Evolutionary conservation across 2,888 invertebrate species (phyloP).

Genomic region (Salticus scenicus): DNA sequence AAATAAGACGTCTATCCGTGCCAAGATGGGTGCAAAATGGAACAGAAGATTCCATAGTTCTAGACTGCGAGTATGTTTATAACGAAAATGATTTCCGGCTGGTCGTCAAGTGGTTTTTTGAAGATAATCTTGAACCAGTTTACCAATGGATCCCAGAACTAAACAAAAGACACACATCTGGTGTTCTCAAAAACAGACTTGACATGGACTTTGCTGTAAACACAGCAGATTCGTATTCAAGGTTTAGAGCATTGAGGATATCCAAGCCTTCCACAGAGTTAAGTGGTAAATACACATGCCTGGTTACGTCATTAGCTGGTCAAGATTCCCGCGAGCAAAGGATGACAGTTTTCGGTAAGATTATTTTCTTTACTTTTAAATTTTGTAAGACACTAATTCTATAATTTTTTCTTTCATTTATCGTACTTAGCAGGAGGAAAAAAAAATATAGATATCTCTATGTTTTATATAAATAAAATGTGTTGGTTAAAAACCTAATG

Average conservation of each 20-base stretch:
- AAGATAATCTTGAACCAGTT: constrained; percentile 72
- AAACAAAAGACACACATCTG: constrained; percentile 68
- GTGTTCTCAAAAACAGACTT: constrained; percentile 67
- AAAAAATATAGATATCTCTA: too few relatives aligned
- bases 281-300: constrained; percentile 72
- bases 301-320: constrained; percentile 70
- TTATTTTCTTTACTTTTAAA: too few relatives aligned
- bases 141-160: constrained; percentile 73
- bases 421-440: too few relatives aligned
- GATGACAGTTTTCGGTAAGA: constrained; percentile 73
- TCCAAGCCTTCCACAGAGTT: constrained; percentile 71
- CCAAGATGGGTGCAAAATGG: constrained; percentile 72
- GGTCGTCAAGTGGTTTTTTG: constrained; percentile 73
- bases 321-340: constrained; percentile 71
- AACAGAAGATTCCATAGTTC: constrained; percentile 69
- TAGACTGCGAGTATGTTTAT: constrained; percentile 72
- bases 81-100: constrained; percentile 70
- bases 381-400: too few relatives aligned
- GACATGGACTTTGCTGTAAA: constrained; percentile 53
- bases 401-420: too few relatives aligned
- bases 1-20: constrained; percentile 70
- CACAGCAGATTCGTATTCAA: constrained; percentile 60
- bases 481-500: too few relatives aligned
- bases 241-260: constrained; percentile 71
- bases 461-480: too few relatives aligned